Conservation (phyloP, 2,113 vertebrate genomes). For the Fregata magnificens region DNA sequence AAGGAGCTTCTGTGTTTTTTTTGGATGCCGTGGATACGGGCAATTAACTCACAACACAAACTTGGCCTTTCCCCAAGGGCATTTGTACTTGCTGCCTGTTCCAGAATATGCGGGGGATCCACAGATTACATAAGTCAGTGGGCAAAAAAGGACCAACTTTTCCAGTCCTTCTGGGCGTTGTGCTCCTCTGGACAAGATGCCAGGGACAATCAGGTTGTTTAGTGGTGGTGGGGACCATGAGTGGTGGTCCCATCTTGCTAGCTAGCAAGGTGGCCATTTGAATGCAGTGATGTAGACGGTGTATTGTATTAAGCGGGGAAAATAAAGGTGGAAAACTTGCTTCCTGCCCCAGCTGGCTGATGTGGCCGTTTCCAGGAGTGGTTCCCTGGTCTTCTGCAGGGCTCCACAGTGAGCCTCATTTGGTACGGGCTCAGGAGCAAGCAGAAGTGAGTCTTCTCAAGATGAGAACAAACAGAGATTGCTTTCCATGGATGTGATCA, state of each 20-base stretch:
- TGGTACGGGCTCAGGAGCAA: rapidly evolving
- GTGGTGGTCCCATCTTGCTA: background rate
- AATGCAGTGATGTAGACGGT: background rate
- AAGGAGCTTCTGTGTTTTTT: constrained; percentile 5
- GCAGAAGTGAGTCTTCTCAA: background rate
- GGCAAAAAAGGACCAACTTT: background rate
- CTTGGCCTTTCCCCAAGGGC: background rate
- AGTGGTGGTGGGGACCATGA: background rate
- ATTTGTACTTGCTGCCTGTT: background rate
- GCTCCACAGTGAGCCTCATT: rapidly evolving
- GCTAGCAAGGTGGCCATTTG: background rate
- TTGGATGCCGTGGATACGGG: background rate
- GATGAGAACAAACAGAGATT: background rate
- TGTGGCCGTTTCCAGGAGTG: background rate
- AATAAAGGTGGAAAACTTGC: background rate
- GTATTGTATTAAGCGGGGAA: background rate
- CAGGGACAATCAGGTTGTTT: background rate
- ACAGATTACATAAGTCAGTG: background rate
- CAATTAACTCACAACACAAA: background rate
- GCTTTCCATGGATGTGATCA: background rate
- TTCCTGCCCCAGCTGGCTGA: background rate
- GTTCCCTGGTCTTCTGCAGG: background rate
- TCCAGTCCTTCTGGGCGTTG: background rate
- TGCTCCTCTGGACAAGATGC: background rate
- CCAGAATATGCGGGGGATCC: background rate